Conservation (phyloP, 2,888 invertebrate genomes). For the Tachina lurida region DNA sequence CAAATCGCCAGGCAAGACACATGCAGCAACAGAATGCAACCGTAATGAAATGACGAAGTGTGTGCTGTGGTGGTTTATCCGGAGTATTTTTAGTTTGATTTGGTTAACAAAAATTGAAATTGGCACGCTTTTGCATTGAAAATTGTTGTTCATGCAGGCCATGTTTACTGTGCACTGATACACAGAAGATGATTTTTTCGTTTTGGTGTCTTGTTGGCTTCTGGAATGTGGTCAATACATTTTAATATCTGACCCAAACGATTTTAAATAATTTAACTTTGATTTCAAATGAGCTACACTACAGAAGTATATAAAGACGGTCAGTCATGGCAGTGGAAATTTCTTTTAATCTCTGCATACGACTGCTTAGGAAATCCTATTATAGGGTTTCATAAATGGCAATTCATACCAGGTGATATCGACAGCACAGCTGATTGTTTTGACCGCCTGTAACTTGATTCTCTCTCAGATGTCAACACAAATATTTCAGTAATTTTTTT, state of each 20-base stretch:
- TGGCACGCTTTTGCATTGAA: slow-evolving; percentile 69
- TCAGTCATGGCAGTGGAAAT: neutral
- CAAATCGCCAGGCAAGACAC: slow-evolving; percentile 32
- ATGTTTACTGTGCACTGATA: slow-evolving; percentile 1
- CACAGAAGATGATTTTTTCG: neutral
- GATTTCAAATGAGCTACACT: slow-evolving; percentile 12
- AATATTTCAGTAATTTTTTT: too few relatives aligned
- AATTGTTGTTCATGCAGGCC: slow-evolving; percentile 16
- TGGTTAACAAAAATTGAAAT: slow-evolving; percentile 48
- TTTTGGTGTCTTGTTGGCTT: slow-evolving; percentile 12
- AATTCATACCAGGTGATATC: too few relatives aligned
- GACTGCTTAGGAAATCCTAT: too few relatives aligned
- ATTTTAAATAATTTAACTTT: slow-evolving; percentile 21
- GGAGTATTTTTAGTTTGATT: slow-evolving; percentile 38
- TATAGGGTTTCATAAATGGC: too few relatives aligned
- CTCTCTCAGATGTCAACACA: too few relatives aligned
- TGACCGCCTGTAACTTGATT: too few relatives aligned
- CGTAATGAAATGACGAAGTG: slow-evolving; percentile 63
- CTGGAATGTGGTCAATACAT: slow-evolving; percentile 20
- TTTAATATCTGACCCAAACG: slow-evolving; percentile 27
- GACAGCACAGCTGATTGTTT: too few relatives aligned
- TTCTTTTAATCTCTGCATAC: too few relatives aligned
- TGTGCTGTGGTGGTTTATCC: slow-evolving; percentile 62
- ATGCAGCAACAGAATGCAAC: slow-evolving; percentile 25
- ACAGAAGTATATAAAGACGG: neutral